Base-by-base conservation (phyloP, 2,113 vertebrate genomes). In the Microtus oregoni region DNA sequence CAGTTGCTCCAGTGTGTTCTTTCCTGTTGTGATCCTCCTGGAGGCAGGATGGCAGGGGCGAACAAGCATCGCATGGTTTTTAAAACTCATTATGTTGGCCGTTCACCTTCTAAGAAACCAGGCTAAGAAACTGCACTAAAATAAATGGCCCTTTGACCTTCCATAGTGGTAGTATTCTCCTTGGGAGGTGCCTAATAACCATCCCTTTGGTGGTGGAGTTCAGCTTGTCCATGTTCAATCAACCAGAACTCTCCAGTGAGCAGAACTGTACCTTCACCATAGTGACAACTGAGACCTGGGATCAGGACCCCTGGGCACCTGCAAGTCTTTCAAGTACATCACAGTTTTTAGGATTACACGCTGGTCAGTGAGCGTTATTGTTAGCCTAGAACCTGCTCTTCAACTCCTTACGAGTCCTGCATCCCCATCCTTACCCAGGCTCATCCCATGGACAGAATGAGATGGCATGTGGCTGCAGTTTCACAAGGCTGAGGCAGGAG, bases 101-200 rank as follows among this genome's bases (percentile, higher is more conserved):
- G 50, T 77, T 63, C 82, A 73, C 6, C 81, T 88, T 63, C 79
- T 92, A n/a, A 94, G 44, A n/a, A 95, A 52, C 81, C 55, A 82
- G 35, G 17, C 79, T 72, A 38, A n/a, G 28, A 58, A 32, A 70
- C 68, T 5, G 87, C 50, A 55, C 65, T 86, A 11, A 76, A 92
- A 22, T 38, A 79, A 89, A 70, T 24, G 35, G 35, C 65, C 50
- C 32, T 86, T 89, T 91, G 72, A 13, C 55, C 79, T 89, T 78
- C 67, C 19, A 73, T 52, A 83, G 38, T 58, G 52, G 76, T 26
- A 22, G 10, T 79, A 30, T 50, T 89, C 94, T 89, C 68, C 30
- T 78, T 89, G n/a, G 50, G 63, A 52, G n/a, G 7, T 76, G 12
- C 52, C 83, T 47, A 12, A 6, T 22, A 55, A 38, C 88, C 32